These are phyloP conservation scores for Ormyrus pomaceus DNA, from an alignment of 2,888 invertebrate species.

Conservation along the genomic window DNA sequence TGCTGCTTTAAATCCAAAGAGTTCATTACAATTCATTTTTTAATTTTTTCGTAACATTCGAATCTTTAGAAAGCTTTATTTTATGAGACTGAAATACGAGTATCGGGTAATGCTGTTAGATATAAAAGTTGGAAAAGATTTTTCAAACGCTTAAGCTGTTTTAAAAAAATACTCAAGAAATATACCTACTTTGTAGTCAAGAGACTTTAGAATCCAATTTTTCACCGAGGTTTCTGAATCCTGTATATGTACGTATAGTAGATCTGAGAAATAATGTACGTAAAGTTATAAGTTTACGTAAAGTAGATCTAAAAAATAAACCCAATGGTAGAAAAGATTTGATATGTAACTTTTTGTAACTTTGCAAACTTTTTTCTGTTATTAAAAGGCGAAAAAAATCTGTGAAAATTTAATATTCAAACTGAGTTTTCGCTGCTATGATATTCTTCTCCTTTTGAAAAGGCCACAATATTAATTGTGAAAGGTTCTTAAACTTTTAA, in stretches of 20 bases:
- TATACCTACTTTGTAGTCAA: neutral
- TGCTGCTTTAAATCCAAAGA: too few relatives aligned
- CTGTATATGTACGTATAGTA: too few relatives aligned
- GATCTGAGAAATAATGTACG: too few relatives aligned
- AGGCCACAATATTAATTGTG: neutral
- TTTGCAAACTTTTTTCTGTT: slow-evolving; percentile 19
- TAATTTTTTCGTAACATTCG: too few relatives aligned
- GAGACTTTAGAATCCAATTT: slow-evolving; percentile 33
- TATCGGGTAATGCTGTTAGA: too few relatives aligned
- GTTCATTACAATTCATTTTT: too few relatives aligned
- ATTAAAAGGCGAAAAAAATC: slow-evolving; percentile 17
- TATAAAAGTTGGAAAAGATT: too few relatives aligned
- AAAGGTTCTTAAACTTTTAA: too few relatives aligned
- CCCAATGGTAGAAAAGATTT: slow-evolving; percentile 3
- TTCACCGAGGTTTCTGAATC: slow-evolving; percentile 1
- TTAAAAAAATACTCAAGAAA: too few relatives aligned
- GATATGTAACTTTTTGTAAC: slow-evolving; percentile 43
- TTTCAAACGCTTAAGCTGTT: too few relatives aligned
- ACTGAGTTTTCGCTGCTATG: neutral
- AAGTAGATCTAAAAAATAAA: neutral
- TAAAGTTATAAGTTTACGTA: neutral
- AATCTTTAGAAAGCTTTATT: too few relatives aligned
- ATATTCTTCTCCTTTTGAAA: neutral
- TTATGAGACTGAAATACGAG: too few relatives aligned
- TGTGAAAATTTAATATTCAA: slow-evolving; percentile 20